Percentiles rank a stretch among this genome's conserved stretches.
Conservation (phyloP, 2,888 invertebrate species). For the Amaurobius ferox region DNA sequence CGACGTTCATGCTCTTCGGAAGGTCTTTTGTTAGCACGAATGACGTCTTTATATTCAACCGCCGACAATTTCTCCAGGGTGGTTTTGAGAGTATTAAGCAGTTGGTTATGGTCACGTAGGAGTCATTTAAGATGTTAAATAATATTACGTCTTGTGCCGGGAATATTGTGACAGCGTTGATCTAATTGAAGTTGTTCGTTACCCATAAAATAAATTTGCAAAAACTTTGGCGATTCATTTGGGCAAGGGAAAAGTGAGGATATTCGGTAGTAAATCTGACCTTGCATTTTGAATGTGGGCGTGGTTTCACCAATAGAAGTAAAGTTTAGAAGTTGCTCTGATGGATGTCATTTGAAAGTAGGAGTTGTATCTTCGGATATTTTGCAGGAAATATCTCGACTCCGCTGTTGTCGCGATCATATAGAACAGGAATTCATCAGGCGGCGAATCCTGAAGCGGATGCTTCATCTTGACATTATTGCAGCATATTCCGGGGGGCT, state of each 20-base stretch:
- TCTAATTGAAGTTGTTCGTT: neutral
- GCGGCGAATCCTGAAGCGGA: neutral
- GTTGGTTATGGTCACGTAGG: no score
- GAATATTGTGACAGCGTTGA: neutral
- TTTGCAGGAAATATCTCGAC: constrained; percentile 15
- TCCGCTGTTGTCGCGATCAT: neutral
- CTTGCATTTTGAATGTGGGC: neutral
- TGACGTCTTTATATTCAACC: no score
- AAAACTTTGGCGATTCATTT: neutral
- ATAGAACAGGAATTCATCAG: neutral
- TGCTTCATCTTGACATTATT: neutral
- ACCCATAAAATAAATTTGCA: no score
- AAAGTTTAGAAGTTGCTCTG: neutral
- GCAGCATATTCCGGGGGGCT: neutral
- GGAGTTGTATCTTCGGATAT: constrained; percentile 13
- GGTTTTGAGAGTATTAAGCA: no score
- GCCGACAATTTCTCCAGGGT: no score
- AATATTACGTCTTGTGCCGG: neutral
- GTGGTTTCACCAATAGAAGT: neutral
- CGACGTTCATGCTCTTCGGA: no score
- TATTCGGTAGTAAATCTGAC: neutral
- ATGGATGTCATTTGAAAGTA: constrained; percentile 54
- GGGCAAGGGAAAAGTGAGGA: neutral
- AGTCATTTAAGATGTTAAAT: no score
- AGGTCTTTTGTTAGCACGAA: no score